These are phyloP conservation scores for Tachina grossa DNA, from an alignment of 2,888 invertebrate species.

Conservation along the genomic window DNA sequence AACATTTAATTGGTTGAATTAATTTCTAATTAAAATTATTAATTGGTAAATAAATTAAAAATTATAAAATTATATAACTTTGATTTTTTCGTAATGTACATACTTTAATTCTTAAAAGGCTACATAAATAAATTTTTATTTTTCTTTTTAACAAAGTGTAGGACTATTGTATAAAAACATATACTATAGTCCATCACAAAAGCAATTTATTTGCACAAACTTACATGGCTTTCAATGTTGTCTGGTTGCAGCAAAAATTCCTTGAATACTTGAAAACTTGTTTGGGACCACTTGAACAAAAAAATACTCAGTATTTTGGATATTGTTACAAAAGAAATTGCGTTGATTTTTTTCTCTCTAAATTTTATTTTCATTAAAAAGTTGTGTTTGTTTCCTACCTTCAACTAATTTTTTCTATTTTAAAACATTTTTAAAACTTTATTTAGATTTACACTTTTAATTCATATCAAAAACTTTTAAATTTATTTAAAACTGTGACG, in stretches of 20 bases:
- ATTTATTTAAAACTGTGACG: conserved; percentile 61
- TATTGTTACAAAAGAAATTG: conserved; percentile 16
- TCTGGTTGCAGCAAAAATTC: conserved; percentile 49
- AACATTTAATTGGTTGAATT: too few species aligned
- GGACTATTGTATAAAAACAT: neutral
- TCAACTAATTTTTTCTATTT: conserved; percentile 19
- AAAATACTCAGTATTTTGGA: conserved; percentile 8
- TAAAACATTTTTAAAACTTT: neutral
- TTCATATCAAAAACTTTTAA: conserved; percentile 16
- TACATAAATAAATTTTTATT: neutral
- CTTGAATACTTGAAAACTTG: conserved; percentile 63
- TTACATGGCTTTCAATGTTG: conserved; percentile 56
- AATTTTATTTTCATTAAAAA: neutral
- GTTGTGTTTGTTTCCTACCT: neutral
- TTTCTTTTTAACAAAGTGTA: conserved; percentile 1
- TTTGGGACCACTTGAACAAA: conserved; percentile 25
- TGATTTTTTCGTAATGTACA: too few species aligned
- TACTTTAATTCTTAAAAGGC: too few species aligned
- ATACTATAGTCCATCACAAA: neutral
- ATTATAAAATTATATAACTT: too few species aligned
- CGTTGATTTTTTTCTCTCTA: neutral
- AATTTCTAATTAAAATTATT: too few species aligned
- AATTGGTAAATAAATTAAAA: too few species aligned
- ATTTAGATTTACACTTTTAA: conserved; percentile 16
- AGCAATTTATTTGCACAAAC: conserved; percentile 14